Conservation (phyloP, 2,113 vertebrate genomes). For the Calypte anna region DNA sequence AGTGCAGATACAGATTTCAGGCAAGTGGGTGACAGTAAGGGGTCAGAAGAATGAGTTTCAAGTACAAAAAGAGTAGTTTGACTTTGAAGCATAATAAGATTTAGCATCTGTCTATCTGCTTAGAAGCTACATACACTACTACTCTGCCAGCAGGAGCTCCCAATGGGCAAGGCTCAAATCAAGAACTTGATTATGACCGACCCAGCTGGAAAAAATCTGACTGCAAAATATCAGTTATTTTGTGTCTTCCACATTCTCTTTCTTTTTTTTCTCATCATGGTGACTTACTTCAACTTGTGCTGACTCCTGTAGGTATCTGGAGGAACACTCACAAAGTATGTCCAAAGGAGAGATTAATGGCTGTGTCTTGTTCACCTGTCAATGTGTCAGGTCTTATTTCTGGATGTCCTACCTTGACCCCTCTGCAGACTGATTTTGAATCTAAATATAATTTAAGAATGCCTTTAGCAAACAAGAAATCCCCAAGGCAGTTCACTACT, state of each 20-base stretch:
- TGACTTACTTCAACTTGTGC: background rate
- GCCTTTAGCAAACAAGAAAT: background rate
- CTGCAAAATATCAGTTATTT: background rate
- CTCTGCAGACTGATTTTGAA: background rate
- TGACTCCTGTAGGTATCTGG: background rate
- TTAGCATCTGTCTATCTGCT: background rate
- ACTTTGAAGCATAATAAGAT: background rate
- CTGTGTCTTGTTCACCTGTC: background rate
- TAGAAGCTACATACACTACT: background rate
- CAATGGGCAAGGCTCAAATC: background rate
- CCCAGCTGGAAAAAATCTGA: background rate
- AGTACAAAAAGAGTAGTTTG: background rate
- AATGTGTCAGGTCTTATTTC: background rate
- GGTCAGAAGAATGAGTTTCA: background rate
- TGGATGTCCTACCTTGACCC: background rate
- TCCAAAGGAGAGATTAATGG: background rate
- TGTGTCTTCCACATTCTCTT: background rate
- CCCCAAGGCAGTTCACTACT: background rate
- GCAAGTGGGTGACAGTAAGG: background rate
- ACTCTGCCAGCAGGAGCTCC: background rate
- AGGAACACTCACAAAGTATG: background rate
- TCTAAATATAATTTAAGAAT: background rate
- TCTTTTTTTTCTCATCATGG: background rate
- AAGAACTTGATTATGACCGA: background rate
- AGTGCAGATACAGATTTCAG: background rate